Evolutionary conservation across 2,888 invertebrate species (phyloP), one percentile per base, ranked within the genome.

Genomic region (Amblyjoppa proteus): DNA sequence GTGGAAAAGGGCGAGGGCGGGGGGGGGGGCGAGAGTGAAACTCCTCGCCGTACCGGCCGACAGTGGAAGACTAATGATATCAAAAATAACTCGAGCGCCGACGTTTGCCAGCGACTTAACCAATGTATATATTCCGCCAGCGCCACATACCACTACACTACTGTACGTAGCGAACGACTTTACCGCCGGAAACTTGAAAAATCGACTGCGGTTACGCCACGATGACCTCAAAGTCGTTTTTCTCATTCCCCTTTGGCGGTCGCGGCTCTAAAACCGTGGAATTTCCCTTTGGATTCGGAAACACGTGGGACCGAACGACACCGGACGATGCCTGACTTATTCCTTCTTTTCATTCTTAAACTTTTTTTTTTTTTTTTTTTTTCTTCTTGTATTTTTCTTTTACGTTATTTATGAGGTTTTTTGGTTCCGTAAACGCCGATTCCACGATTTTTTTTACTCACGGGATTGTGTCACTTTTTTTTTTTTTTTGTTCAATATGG

Each of bases 51-150:
- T 77, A 77, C 53, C 56, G 83, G 25, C 64, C 80, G 84, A 78
- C 78, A 78, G 81, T 78, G 78, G 78, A 84, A 84, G 84, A 84
- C 84, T 84, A 84, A 84, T 84, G 84, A 84, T 84, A 84, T 84
- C 84, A 81, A 81, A 84, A 84, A 84, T 81, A 84, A 78, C 81
- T 84, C 81, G 49, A 70, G 71, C 80, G 77, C 81, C 76, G 81
- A 77, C 68, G 84, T 69, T 28, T 81, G 25, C 66, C 53, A 16
- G 53, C 34, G 51, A 45, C 45, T 45, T 45, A 3, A 13, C 16
- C 45, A 13, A 66, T 76, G 75, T 56, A 53, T 56, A 53, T 56
- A 25, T 73, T 38, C 53, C 56, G 11, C 16, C 56, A 38, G 25
- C 34, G 3, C 53, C 6, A 34, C 45, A 16, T 45, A 38, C 53